Evolutionary conservation across 2,113 vertebrate species (phyloP), one percentile per base, ranked within the genome.

Genomic region (Cyprinodon brontotheroides): DNA sequence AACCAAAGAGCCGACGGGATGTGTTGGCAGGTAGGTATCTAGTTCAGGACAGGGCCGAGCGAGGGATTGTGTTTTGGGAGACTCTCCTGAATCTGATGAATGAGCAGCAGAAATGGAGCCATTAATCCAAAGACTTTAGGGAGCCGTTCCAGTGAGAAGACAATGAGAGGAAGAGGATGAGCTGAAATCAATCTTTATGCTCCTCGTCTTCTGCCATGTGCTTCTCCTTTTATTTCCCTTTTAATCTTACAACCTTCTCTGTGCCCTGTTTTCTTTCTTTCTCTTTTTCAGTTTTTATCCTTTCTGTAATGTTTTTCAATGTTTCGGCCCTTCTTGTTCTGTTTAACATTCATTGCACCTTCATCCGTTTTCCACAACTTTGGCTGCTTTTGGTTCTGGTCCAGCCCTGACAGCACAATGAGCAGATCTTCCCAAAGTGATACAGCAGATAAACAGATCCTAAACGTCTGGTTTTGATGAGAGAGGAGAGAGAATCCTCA

Each of bases 151-250:
- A 48, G 59, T 41, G 81, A 84, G 83, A 82, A 45, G 74, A 43
- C 75, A 45, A 39, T 36, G 70, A 70, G 67, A 73, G 76, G 81
- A 89, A 80, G 71, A 85, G 81, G 88, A 88, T 71, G 81, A 91
- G 86, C 61, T 81, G 89, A 93, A 93, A 95, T 95, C 91, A 90
- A 94, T 94, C 91, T 93, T 88, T 14, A 68, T 68, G 82, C 80
- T 81, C 81, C 14, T 74, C 40, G 75, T 59, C 40, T 14, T 29
- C 74, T 79, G 71, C 62, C 60, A 11, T 67, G 64, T 60, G 72
- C 41, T 71, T 78, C 72, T 71, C 15, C 60, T 65, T 17, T 43
- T 69, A 1, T 36, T 62, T 77, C 65, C 65, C 29, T 74, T 79
- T 73, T 70, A 43, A 6, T 78, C 60, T 75, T 11, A 63, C 67